Base-by-base conservation (phyloP, 2,888 invertebrate species). In the Drosophila picticornis region DNA sequence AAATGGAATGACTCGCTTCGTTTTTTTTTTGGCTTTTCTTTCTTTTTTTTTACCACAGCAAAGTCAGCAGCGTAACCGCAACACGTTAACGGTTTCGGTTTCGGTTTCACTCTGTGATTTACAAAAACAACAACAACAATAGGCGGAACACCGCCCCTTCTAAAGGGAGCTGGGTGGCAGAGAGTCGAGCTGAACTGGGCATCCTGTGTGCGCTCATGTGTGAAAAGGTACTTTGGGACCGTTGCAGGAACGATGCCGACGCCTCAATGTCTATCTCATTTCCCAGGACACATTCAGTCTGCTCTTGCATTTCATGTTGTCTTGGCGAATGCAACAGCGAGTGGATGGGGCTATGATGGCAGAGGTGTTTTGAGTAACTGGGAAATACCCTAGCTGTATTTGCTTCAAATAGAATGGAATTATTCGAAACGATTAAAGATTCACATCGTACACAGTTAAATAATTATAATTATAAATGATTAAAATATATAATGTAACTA, bases 11-110 rank as follows among this genome's bases (percentile, higher is more conserved):
- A 85, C 79, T 87, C 72, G 80, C 73, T 55, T 70, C 67, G 57
- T 59, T 55, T 73, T 78, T 73, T 78, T 56, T 73, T 78, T 74
- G 55, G 69, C 56, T 46, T 52, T 73, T 53, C 38, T 5, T n/a
- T 25, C 19, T 16, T 43, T 77, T 38, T 53, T 56, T 50, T 61
- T 65, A 67, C 65, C 78, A 69, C 73, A 80, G 82, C 73, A 79
- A 81, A 85, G 79, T 81, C 80, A 83, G 78, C 65, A 80, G 74
- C 90, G 77, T 88, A 88, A 88, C 88, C 88, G 90, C 90, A 88
- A 88, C 90, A 88, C 90, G 88, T 90, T 88, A 88, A 88, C 90
- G 88, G 88, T 90, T 90, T 88, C 88, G 86, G 87, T 89, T 89
- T 84, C 86, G 90, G 90, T 88, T 87, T 88, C 86, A 85, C 83